Evolutionary conservation across 2,888 invertebrate species (phyloP), one percentile per base, ranked within the genome.

Genomic region (Acrobasis consociella): DNA sequence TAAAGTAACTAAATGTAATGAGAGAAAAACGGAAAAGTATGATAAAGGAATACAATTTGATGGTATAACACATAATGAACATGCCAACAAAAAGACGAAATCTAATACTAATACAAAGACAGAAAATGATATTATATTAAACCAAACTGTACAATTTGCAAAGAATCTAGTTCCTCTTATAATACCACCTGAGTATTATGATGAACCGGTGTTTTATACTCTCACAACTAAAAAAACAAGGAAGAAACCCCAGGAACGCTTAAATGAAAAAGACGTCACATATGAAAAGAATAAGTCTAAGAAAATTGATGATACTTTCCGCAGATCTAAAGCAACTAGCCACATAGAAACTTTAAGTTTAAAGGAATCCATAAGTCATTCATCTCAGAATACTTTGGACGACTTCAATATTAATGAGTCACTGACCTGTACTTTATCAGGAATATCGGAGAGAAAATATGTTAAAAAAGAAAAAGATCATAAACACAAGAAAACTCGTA

Each of bases 341-440:
- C 66, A 67, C 8, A 72, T 72, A 68, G 81, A 82, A 49, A 81
- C 74, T 67, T 69, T 56, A 11, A 85, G 81, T 62, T 69, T 67
- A 5, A 75, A 69, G 58, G 85, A 86, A 66, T 84, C 85, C 7
- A 42, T 75, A 5, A 85, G 80, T 66, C 81, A 77, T 52, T 78
- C 80, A 3, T 86, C 86, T 2, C 75, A 77, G 65, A 85, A 83
- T 56, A 89, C 89, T 51, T 72, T 87, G 63, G 88, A 91, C 53
- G 89, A 91, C 66, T 67, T 86, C 42, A 83, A 86, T 62, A 80
- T 85, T 49, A 87, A 89, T 67, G 85, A 82, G 56, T 88, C 88
- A 16, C 66, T 87, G 58, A 81, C 80, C n/a, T 82, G 81, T 62
- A 82, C 89, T 2, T 69, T 86, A 60, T 88, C 91, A 16, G 89